Evolutionary conservation across 2,888 invertebrate genomes (phyloP), one percentile per base, ranked within the genome.

Genomic region (Pachymerium ferrugineum): DNA sequence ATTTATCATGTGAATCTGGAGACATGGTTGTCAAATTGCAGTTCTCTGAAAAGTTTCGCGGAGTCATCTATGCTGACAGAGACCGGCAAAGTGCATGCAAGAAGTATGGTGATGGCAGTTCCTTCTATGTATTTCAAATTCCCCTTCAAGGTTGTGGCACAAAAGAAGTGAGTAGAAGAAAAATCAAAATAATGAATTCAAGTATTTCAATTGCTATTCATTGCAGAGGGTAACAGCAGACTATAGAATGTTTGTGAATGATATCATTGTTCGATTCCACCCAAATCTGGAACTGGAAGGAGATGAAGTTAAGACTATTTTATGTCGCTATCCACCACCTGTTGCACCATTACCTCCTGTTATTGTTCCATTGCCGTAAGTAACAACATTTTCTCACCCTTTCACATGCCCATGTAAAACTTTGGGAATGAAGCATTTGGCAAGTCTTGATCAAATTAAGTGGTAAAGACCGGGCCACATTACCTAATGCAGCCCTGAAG

Each of bases 231-330:
- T 76, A 33, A 67, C 42, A 35, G 42, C 19, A 0, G 73, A 73
- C 12, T 73, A 73, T 22, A 28, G 95, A 72, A 94, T 95, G 76
- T 95, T 95, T 84, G 94, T 94, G 74, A 96, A 96, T 86, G 95
- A 96, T 83, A 93, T 96, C 77, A 93, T 94, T 78, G 94, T 95
- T 76, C 87, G 95, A 75, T 96, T 95, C 85, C 94, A 95, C 83
- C 93, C 93, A 0, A 90, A 89, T 6, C 85, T 95, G 79, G 94
- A 95, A 86, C 92, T 95, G 89, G 95, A 94, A 79, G 95, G 94
- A 6, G 95, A 96, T 83, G 95, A 96, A 85, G 93, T 95, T 76
- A 94, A 94, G 80, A 95, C 95, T 69, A 92, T 95, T 78, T 94
- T 96, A 14, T 96, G 95, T 81, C 87, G 95, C 75, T 96, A 95